Base-by-base conservation (phyloP, 2,797 vertebrate species). In the Anas acuta region DNA sequence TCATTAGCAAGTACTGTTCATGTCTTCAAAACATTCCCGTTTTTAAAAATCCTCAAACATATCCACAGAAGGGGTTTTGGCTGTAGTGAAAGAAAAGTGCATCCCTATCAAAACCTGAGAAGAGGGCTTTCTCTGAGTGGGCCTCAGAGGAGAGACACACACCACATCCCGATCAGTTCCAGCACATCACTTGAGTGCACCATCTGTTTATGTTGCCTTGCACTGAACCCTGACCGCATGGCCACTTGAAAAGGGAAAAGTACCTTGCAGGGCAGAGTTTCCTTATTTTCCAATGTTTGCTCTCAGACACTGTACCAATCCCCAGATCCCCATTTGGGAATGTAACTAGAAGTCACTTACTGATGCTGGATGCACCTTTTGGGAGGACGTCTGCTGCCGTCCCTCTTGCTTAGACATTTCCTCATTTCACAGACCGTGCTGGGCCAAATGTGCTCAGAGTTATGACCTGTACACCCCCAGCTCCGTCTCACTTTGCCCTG, bases 1-100 rank as follows among this genome's bases (percentile, higher is more conserved):
- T 95, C 69, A 71, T 90, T 77, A 94, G 41, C 65, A 77, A 91
- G 33, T 35, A 87, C 74, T 93, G 49, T 89, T 82, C 64, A 67
- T 72, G n/a, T 37, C 78, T 89, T 84, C 35, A 65, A 66, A 89
- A 84, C 6, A 65, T 43, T 73, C 54, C 45, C 2, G 22, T 80
- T 77, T 95, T 78, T 72, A 79, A 94, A 94, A 79, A 28, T 56
- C 60, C 26, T 87, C 49, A 32, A 65, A 61, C 33, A n/a, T 23
- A 77, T 62, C 91, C 92, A n/a, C 67, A 89, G 69, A 57, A 82
- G 33, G 9, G 18, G 15, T 56, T 91, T 84, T 56, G 25, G 18
- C 43, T 91, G 30, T 84, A 45, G 1, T 70, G 70, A 51, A 85
- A 77, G 78, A 71, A 5, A 35, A 61, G 54, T 73, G 18, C 25